Conservation (phyloP, 1,140 invertebrate genomes). For the Papilio xuthus region DNA sequence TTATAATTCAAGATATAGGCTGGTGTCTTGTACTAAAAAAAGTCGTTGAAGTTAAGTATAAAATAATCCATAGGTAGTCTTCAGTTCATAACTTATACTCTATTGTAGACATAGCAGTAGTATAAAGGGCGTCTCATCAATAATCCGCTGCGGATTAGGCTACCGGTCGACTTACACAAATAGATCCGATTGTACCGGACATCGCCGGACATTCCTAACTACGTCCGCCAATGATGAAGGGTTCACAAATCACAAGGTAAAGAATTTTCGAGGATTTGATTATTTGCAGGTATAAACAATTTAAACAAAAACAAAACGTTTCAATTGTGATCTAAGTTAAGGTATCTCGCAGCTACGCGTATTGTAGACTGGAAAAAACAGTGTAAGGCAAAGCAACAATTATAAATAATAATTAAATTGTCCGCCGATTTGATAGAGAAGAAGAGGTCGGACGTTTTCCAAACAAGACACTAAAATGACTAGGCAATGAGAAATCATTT, state of each 20-base stretch:
- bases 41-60: background rate
- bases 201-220: constrained; percentile 40
- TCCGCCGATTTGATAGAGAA: too few relatives aligned
- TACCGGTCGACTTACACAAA: constrained; percentile 64
- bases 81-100: constrained; percentile 28
- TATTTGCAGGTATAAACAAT: background rate
- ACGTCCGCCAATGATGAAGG: constrained; percentile 43
- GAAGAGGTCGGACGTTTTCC: too few relatives aligned
- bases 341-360: too few relatives aligned
- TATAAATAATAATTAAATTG: too few relatives aligned
- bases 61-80: background rate
- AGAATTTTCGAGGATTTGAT: background rate
- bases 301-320: background rate
- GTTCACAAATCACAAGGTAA: constrained; percentile 11
- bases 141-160: constrained; percentile 57
- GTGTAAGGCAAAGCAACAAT: too few relatives aligned
- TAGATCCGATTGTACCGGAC: constrained; percentile 55
- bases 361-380: too few relatives aligned
- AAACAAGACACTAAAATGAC: background rate
- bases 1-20: too few relatives aligned
- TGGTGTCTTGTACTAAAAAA: background rate
- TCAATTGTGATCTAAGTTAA: too few relatives aligned
- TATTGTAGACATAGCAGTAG: constrained; percentile 39
- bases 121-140: constrained; percentile 52
- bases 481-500: background rate